phyloP scores from a whole-genome alignment of 2,113 vertebrate genomes.

The Thinocorus orbignyianus region DNA sequence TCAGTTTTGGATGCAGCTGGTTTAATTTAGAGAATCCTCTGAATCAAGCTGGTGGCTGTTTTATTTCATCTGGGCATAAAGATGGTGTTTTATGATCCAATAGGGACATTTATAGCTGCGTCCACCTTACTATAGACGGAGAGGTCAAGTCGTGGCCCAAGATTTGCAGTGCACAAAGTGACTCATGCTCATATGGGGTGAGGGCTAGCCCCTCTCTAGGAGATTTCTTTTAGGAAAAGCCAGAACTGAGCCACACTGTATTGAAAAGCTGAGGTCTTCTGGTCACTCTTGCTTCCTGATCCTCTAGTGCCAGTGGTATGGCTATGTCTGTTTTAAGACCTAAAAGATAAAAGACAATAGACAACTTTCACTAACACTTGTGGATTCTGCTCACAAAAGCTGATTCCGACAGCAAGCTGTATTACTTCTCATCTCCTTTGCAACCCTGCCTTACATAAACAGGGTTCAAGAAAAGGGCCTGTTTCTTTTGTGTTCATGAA shows the following conservation, averaged over 20 bases:
- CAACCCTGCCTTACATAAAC: neutral
- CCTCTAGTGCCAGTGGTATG: neutral
- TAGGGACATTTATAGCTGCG: neutral
- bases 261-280: neutral
- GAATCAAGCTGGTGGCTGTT: neutral
- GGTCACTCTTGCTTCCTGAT: neutral
- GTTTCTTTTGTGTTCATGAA: neutral
- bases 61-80: neutral
- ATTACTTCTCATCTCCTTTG: neutral
- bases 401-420: neutral
- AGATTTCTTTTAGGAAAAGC: neutral
- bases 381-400: neutral
- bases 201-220: neutral
- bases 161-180: neutral
- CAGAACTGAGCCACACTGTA: neutral
- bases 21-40: neutral
- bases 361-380: neutral
- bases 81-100: neutral
- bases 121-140: neutral
- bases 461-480: neutral
- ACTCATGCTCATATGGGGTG: neutral
- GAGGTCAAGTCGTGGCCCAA: neutral
- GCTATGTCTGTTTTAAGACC: neutral
- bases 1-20: neutral
- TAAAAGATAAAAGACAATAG: neutral